Percentiles rank a stretch among this genome's conserved stretches.
phyloP scores from a whole-genome alignment of 2,113 vertebrate species.

The Cebus imitator region DNA sequence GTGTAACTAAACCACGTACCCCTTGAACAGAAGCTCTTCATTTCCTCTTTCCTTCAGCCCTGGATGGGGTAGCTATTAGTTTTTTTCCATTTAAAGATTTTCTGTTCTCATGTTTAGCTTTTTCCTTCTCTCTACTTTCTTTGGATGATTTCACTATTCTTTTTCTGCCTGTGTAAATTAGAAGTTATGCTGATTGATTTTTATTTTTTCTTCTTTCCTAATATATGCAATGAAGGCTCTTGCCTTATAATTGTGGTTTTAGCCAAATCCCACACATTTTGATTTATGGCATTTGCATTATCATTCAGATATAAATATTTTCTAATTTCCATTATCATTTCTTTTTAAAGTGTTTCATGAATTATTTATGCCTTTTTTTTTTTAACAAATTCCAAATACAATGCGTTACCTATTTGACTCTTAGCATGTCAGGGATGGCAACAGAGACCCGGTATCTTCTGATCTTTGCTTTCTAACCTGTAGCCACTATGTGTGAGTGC shows the following conservation, averaged over 20 bases:
- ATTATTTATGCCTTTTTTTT: not conserved
- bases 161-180: not conserved
- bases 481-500: not conserved
- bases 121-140: not conserved
- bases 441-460: not conserved
- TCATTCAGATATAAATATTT: not conserved
- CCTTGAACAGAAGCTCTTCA: not conserved
- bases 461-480: not conserved
- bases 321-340: not conserved
- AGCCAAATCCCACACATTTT: not conserved
- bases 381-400: not conserved
- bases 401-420: not conserved
- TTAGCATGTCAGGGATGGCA: not conserved
- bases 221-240: not conserved
- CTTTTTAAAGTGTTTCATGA: not conserved
- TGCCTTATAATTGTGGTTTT: not conserved
- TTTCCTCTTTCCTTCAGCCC: not conserved
- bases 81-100: not conserved
- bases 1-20: not conserved
- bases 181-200: slow-evolving; percentile 3
- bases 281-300: not conserved
- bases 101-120: not conserved
- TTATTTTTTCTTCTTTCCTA: not conserved
- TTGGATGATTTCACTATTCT: not conserved
- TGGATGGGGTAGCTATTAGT: not conserved